phyloP scores from a whole-genome alignment of 2,888 invertebrate species.

The Chironomus tentans region DNA sequence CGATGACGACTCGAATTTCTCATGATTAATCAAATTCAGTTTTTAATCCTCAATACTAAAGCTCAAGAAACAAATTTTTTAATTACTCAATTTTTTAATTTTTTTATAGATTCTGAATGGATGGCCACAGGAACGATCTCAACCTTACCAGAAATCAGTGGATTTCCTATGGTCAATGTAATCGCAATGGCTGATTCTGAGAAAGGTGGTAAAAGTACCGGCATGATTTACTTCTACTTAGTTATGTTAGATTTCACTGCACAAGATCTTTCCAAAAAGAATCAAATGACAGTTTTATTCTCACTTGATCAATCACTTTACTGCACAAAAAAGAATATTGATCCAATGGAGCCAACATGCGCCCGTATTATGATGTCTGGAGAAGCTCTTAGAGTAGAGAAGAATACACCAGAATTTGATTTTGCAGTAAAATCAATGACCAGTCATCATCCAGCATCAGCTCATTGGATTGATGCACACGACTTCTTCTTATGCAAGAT shows the following conservation, averaged over 20 bases:
- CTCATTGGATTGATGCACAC: slow-evolving; percentile 45
- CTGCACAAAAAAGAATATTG: slow-evolving; percentile 34
- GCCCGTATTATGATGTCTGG: slow-evolving; percentile 38
- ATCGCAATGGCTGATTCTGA: slow-evolving; percentile 40
- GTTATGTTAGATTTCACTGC: slow-evolving; percentile 42
- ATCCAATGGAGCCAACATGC: slow-evolving; percentile 43
- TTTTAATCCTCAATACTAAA: no score
- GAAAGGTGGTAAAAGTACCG: slow-evolving; percentile 34
- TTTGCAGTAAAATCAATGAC: slow-evolving; percentile 33
- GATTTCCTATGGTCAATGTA: slow-evolving; percentile 42
- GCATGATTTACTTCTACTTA: slow-evolving; percentile 38
- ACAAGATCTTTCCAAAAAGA: slow-evolving; percentile 34
- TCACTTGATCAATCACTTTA: slow-evolving; percentile 37
- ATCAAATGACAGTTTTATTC: slow-evolving; percentile 38
- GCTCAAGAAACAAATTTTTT: no score
- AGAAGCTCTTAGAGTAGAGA: slow-evolving; percentile 33
- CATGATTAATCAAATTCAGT: no score
- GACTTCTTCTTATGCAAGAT: slow-evolving; percentile 70
- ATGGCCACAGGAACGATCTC: slow-evolving; percentile 40
- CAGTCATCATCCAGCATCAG: slow-evolving; percentile 38
- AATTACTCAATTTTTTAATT: no score
- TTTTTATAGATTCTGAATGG: slow-evolving; percentile 34
- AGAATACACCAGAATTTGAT: slow-evolving; percentile 31
- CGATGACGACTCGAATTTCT: no score
- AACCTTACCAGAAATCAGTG: slow-evolving; percentile 33